A percentile compares a stretch with the other conserved stretches of the same genome.
These are phyloP conservation scores for Meteorus cinctellus DNA, from an alignment of 2,888 invertebrate species.

Conservation along the genomic window DNA sequence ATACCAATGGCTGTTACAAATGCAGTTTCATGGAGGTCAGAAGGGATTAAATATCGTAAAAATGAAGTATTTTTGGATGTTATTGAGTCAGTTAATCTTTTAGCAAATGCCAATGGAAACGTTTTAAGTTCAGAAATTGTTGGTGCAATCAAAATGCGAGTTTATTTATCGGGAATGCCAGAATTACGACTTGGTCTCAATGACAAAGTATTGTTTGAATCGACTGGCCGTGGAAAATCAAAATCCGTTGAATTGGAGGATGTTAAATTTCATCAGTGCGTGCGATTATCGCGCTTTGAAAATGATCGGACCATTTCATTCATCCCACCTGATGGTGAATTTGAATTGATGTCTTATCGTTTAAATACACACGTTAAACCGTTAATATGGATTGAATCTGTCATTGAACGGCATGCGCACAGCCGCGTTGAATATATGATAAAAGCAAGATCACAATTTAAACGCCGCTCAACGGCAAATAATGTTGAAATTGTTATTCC, in stretches of 20 bases:
- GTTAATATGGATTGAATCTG: conserved; percentile 98
- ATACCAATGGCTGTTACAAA: conserved; percentile 99
- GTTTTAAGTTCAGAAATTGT: conserved; percentile 98
- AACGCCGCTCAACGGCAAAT: conserved; percentile 97
- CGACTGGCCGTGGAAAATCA: conserved; percentile 96
- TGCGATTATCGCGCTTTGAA: conserved; percentile 95
- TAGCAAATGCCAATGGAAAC: conserved; percentile 97
- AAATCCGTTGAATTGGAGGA: conserved; percentile 99
- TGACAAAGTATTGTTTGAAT: conserved; percentile 98
- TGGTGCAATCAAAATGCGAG: conserved; percentile 98
- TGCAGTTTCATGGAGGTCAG: conserved; percentile 98
- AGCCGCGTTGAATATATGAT: conserved; percentile 99
- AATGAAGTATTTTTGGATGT: conserved; percentile 99
- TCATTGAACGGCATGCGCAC: conserved; percentile 97
- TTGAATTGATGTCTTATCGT: conserved; percentile 98
- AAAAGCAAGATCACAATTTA: conserved; percentile 98
- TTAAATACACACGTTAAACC: conserved; percentile 98
- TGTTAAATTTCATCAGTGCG: conserved; percentile 99
- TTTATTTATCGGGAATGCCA: conserved; percentile 98
- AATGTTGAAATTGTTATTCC: conserved; percentile 98
- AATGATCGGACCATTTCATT: conserved; percentile 99
- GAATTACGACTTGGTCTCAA: conserved; percentile 96
- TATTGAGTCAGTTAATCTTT: conserved; percentile 96
- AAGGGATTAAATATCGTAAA: conserved; percentile 98
- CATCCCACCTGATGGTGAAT: conserved; percentile 99